Conservation (phyloP, 2,888 invertebrate species). For the Drosophila demipolita region DNA sequence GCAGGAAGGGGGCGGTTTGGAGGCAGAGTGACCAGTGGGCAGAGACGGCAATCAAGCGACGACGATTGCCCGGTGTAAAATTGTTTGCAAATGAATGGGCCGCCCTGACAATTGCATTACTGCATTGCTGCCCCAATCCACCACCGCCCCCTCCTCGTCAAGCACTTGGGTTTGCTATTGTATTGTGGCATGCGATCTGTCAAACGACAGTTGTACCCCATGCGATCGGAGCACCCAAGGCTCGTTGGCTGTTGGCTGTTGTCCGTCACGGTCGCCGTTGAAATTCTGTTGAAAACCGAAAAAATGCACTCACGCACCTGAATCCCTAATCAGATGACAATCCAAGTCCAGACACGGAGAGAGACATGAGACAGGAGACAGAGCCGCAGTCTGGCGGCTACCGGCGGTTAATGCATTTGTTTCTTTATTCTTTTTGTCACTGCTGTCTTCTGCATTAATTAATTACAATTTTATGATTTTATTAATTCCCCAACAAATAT, state of each 20-base stretch:
- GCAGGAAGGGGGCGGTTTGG: background rate
- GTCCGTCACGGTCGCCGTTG: constrained; percentile 55
- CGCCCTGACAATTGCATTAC: constrained; percentile 48
- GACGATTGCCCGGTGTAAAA: constrained; percentile 20
- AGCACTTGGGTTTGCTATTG: constrained; percentile 23
- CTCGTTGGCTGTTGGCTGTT: constrained; percentile 23
- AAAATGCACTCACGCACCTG: constrained; percentile 79
- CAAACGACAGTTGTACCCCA: constrained; percentile 41
- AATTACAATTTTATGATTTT: constrained; percentile 79
- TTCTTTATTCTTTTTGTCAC: constrained; percentile 38
- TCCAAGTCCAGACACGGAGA: constrained; percentile 22
- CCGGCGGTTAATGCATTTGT: constrained; percentile 69
- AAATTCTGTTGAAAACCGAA: constrained; percentile 74
- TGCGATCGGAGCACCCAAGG: constrained; percentile 53
- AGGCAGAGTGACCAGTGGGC: constrained; percentile 2
- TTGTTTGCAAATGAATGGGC: constrained; percentile 32
- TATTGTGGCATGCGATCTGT: constrained; percentile 67
- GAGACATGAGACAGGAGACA: constrained; percentile 12
- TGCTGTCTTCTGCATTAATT: constrained; percentile 70
- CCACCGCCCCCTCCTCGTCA: background rate
- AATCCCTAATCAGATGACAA: constrained; percentile 71
- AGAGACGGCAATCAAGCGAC: constrained; percentile 22
- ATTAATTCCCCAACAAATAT: constrained; percentile 75
- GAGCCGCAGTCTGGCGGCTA: constrained; percentile 43
- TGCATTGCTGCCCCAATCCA: constrained; percentile 16